A percentile compares a stretch with the other conserved stretches of the same genome.
These are phyloP conservation scores for Pangasius mekongensis DNA, from an alignment of 2,797 vertebrate species.

Conservation along the genomic window DNA sequence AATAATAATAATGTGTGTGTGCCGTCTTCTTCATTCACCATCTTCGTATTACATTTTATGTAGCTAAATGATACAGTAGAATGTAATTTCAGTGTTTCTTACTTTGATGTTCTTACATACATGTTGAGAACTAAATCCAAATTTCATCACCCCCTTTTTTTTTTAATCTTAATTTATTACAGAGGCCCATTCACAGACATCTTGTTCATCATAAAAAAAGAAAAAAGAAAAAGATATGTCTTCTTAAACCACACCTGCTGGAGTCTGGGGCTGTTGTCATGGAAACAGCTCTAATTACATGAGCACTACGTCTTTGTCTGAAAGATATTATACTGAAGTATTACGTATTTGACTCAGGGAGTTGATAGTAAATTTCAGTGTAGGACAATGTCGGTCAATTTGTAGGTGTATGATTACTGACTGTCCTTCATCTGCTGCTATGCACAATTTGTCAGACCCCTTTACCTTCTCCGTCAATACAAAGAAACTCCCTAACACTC, in stretches of 20 bases:
- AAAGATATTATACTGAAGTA: not conserved
- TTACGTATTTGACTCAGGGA: not conserved
- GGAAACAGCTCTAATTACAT: slow-evolving; percentile 13
- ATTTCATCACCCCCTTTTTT: not conserved
- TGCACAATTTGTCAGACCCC: not conserved
- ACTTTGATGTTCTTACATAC: not conserved
- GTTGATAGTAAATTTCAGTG: not conserved
- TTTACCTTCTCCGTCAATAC: not conserved
- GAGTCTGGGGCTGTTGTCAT: not conserved
- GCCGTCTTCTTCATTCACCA: not conserved
- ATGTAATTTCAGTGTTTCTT: not conserved
- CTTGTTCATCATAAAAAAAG: not conserved
- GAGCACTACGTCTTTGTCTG: not conserved
- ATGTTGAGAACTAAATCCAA: not conserved
- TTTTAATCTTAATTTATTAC: not conserved
- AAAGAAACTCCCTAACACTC: not conserved
- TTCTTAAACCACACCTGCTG: not conserved
- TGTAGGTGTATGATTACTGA: not conserved
- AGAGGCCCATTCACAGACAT: not conserved
- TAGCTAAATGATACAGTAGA: not conserved
- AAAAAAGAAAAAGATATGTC: not conserved
- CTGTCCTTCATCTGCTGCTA: not conserved
- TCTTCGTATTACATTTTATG: not conserved
- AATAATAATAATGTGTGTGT: not conserved
- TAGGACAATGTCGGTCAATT: not conserved